phyloP scores from a whole-genome alignment of 2,888 invertebrate genomes.

The Piscicola geometra region DNA sequence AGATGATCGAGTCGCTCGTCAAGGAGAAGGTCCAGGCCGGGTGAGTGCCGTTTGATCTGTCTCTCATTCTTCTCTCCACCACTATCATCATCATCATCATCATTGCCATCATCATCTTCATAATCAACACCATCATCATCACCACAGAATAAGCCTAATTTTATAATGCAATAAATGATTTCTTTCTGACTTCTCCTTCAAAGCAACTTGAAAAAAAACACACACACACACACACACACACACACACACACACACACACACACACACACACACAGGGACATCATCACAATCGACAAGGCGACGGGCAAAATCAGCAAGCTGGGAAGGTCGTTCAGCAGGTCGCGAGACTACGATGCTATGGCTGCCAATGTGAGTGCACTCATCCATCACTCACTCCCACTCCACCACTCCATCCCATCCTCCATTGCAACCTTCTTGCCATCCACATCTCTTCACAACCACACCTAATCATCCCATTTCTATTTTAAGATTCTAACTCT shows the following conservation, averaged over 20 bases:
- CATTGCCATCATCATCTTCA: neutral
- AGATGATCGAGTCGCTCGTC: constrained; percentile 92
- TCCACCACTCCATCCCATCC: too few species aligned
- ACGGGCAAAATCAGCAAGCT: constrained; percentile 86
- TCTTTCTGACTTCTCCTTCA: constrained; percentile 3
- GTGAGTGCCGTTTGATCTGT: constrained; percentile 49
- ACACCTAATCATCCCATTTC: too few species aligned
- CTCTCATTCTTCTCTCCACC: too few species aligned
- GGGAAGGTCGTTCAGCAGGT: constrained; percentile 89
- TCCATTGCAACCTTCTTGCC: too few species aligned
- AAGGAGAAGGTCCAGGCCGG: constrained; percentile 79
- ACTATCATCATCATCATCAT: neutral
- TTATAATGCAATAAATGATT: too few species aligned
- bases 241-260: neutral
- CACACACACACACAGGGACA: constrained; percentile 73
- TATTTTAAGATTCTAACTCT: too few species aligned
- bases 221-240: neutral
- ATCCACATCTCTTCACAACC: too few species aligned
- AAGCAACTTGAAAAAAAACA: neutral
- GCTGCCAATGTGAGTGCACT: constrained; percentile 66
- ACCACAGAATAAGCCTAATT: too few species aligned
- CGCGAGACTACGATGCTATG: constrained; percentile 95
- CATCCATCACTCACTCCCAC: too few species aligned
- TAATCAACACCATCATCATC: too few species aligned
- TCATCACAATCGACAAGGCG: constrained; percentile 96